Base-by-base conservation (phyloP, 2,888 invertebrate genomes). In the Acanthopleura granulata region DNA sequence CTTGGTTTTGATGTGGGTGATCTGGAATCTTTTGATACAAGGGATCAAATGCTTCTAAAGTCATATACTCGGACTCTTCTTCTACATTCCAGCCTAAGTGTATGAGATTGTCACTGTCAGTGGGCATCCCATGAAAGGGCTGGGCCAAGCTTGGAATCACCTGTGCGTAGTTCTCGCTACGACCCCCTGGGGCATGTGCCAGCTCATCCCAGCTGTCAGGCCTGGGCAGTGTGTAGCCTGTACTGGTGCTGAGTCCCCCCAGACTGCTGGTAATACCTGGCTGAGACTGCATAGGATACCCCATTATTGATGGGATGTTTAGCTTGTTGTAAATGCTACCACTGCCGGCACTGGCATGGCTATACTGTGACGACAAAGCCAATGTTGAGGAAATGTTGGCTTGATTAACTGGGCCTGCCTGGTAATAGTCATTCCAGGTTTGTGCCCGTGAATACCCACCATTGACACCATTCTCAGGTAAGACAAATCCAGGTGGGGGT, bases 31-130 rank as follows among this genome's bases (percentile, higher is more conserved):
- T 66, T 27, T 66, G 27, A 75, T 85, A 85, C n/a, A 87, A 72
- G 0, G 87, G 87, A 74, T 87, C 87, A 82, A 87, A 87, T 71
- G 80, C 85, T 51, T 84, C 84, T 69, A 87, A 74, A 12, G 86
- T 84, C n/a, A 87, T 81, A 78, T 87, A 87, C 62, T 87, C 87
- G 69, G 80, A 77, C 30, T 84, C 84, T 30, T 84, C 85, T 61
- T 81, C 82, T 40, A 80, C 75, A 14, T 79, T 76, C 75, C 72
- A 72, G 22, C 66, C 66, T 27, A 66, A 27, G 16, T 22, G 25
- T 27, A 66, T 66, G 16, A 66, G 29, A 27, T 66, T 27, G 16
- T 27, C 9, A 27, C 66, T 66, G 29, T 66, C 66, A 12, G 25
- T 15, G 15, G 29, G 16, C 14, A 6, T 66, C 22, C 29, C 27